phyloP scores from a whole-genome alignment of 2,113 vertebrate species.

The Nothocercus julius region DNA sequence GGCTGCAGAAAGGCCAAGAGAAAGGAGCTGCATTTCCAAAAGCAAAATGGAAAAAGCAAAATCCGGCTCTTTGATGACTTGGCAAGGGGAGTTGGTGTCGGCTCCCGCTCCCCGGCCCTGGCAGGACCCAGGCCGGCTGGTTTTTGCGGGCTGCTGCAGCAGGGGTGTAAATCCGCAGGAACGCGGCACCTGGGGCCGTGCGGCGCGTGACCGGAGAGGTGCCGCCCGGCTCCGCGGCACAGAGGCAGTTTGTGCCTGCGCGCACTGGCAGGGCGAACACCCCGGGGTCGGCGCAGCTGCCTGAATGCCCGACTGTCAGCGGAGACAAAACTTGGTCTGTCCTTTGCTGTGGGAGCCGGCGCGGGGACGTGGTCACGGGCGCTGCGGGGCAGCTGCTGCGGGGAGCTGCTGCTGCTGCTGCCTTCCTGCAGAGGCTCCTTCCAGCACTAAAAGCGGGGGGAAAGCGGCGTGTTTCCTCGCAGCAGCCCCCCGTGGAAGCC shows the following conservation, averaged over 20 bases:
- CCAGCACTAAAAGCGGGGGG: too few relatives aligned
- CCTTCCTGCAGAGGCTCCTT: too few relatives aligned
- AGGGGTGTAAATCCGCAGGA: background rate
- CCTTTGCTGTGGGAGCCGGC: too few relatives aligned
- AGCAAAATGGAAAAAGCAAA: background rate
- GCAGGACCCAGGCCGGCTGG: background rate
- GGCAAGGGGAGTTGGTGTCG: background rate
- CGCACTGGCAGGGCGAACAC: background rate
- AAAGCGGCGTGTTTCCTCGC: too few relatives aligned
- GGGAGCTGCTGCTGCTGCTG: too few relatives aligned
- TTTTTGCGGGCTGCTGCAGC: background rate
- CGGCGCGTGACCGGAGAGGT: constrained; percentile 28
- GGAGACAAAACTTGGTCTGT: too few relatives aligned
- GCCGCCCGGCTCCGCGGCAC: background rate
- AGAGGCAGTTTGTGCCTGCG: constrained; percentile 45
- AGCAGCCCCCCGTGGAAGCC: too few relatives aligned
- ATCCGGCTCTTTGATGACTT: background rate
- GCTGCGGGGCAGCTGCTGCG: too few relatives aligned
- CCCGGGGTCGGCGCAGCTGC: too few relatives aligned
- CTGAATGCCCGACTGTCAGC: too few relatives aligned
- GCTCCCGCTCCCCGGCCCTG: background rate
- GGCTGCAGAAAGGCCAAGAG: background rate
- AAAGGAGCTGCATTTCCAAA: background rate
- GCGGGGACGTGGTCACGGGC: too few relatives aligned
- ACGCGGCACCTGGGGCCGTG: background rate